Percentiles rank a stretch among this genome's conserved stretches.
These are phyloP conservation scores for Ginglymostoma cirratum DNA, from an alignment of 2,113 vertebrate species.

Conservation along the genomic window DNA sequence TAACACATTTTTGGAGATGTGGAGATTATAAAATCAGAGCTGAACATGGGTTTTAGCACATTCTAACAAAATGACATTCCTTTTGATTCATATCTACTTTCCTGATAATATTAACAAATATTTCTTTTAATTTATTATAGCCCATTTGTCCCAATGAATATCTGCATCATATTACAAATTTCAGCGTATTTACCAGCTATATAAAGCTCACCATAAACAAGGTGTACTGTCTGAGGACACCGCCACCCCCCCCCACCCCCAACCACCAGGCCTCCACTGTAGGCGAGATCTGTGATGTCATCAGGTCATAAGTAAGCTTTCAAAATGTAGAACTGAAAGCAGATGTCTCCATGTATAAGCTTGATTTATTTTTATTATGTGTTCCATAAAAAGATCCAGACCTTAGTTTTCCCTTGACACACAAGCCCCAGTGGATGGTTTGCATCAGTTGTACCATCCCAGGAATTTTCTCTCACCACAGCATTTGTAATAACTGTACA, in stretches of 20 bases:
- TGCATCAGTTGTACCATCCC: background rate
- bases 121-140: background rate
- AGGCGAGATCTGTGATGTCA: background rate
- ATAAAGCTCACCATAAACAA: too few species aligned
- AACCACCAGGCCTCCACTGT: background rate
- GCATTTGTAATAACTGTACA: background rate
- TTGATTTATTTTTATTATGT: slow-evolving; percentile 33
- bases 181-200: background rate
- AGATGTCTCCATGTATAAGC: background rate
- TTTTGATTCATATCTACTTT: background rate
- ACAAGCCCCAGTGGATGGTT: background rate
- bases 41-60: background rate
- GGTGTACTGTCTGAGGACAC: too few species aligned
- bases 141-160: background rate
- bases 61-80: background rate
- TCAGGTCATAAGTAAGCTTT: background rate
- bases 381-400: slow-evolving; percentile 22
- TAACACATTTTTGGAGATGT: background rate
- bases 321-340: slow-evolving; percentile 25
- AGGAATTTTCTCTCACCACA: background rate
- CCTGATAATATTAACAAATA: background rate
- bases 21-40: background rate
- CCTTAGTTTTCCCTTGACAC: background rate
- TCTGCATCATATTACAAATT: background rate
- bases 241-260: too few species aligned